These are phyloP conservation scores for Formica selysi DNA, from an alignment of 1,140 invertebrate genomes.

Conservation along the genomic window DNA sequence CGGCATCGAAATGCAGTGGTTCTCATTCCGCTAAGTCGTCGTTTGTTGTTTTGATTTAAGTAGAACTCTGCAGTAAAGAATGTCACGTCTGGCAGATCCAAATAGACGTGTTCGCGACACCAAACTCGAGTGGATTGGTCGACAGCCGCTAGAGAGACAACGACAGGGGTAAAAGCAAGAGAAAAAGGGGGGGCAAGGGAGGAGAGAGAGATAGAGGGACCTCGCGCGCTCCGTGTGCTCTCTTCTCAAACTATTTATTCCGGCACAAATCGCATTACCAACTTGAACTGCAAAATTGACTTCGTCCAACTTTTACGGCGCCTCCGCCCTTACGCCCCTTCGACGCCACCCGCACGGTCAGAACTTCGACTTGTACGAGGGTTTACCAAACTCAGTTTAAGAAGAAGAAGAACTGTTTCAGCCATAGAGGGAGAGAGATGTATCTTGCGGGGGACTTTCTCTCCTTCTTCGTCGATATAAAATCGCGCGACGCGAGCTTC, in stretches of 20 bases:
- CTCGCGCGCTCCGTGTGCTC: constrained; percentile 44
- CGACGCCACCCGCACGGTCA: constrained; percentile 80
- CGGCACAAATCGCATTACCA: constrained; percentile 86
- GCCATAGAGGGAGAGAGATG: constrained; percentile 75
- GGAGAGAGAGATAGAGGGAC: constrained; percentile 63
- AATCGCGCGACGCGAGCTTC: constrained; percentile 78
- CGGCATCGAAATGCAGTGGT: not conserved
- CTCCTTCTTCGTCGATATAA: constrained; percentile 79
- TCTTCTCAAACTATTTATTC: constrained; percentile 84
- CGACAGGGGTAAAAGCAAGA: constrained; percentile 61
- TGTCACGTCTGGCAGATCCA: constrained; percentile 67
- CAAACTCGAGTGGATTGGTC: constrained; percentile 72
- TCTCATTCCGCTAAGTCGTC: constrained; percentile 58
- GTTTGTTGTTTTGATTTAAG: constrained; percentile 53
- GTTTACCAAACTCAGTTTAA: constrained; percentile 86
- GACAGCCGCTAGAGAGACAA: constrained; percentile 63
- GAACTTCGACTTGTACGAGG: constrained; percentile 85
- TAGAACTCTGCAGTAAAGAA: constrained; percentile 64
- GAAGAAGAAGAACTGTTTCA: constrained; percentile 85
- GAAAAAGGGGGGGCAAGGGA: constrained; percentile 45
- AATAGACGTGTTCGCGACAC: constrained; percentile 70
- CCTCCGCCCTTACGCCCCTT: constrained; percentile 79
- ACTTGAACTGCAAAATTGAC: constrained; percentile 86
- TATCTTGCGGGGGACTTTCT: constrained; percentile 76
- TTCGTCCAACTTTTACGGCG: constrained; percentile 85